Percentiles rank a stretch among this genome's conserved stretches.
Conservation (phyloP, 2,797 vertebrate species). For the Bovichtus diacanthus region DNA sequence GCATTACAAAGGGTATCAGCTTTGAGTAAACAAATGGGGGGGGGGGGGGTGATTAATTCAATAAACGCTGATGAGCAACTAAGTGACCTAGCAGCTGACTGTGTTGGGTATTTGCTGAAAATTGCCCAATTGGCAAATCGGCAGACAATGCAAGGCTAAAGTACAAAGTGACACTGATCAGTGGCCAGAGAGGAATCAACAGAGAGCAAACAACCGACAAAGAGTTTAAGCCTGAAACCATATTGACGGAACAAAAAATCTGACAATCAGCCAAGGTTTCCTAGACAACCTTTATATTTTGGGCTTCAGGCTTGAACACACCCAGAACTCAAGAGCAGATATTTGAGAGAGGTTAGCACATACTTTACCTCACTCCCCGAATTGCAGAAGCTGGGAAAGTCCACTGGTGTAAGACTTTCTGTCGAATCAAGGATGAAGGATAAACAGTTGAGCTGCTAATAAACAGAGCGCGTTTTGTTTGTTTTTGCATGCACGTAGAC, state of each 20-base stretch:
- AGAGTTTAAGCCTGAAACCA: conserved; percentile 21
- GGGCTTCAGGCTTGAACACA: conserved; percentile 49
- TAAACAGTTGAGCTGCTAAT: conserved; percentile 1
- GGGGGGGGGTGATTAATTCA: not conserved
- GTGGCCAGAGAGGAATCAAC: conserved; percentile 18
- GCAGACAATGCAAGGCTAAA: conserved; percentile 30
- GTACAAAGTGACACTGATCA: conserved; percentile 31
- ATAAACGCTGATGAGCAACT: conserved; percentile 1
- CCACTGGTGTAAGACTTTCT: conserved; percentile 90
- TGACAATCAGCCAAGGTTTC: conserved; percentile 42
- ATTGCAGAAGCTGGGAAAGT: conserved; percentile 88
- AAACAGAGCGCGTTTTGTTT: too few relatives aligned
- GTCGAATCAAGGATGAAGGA: conserved; percentile 34
- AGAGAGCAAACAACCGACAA: not conserved
- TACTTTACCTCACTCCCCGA: conserved; percentile 90
- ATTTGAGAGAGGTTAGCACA: conserved; percentile 58
- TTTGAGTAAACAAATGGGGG: not conserved
- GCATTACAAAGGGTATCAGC: conserved; percentile 8
- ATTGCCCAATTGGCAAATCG: not conserved
- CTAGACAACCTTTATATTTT: conserved; percentile 40
- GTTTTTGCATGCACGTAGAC: not conserved
- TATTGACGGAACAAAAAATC: conserved; percentile 32
- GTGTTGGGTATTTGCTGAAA: conserved; percentile 19
- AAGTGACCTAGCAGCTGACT: not conserved
- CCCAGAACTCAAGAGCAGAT: conserved; percentile 31